Conservation (phyloP, 2,888 invertebrate species). For the Leucophora obtusa region DNA sequence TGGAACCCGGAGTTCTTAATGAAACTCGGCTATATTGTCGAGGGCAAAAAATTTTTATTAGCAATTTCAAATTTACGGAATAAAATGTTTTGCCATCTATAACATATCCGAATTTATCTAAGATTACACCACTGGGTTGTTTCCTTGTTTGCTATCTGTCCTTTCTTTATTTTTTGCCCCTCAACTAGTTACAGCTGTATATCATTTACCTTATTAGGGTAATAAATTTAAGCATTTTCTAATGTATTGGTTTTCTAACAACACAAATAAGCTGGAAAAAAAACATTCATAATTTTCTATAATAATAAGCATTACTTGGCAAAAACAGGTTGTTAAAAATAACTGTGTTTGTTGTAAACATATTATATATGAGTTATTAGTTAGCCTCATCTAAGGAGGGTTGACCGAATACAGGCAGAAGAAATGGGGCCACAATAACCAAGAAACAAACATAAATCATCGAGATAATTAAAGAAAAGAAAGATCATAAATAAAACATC, state of each 20-base stretch:
- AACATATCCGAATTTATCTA: no score
- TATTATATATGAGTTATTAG: conserved; percentile 1
- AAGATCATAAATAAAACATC: conserved; percentile 38
- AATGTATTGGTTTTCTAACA: conserved; percentile 16
- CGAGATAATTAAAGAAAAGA: conserved; percentile 28
- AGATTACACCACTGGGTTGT: no score
- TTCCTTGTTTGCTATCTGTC: background rate
- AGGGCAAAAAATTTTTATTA: no score
- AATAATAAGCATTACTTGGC: background rate
- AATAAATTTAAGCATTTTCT: background rate
- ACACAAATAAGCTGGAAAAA: conserved; percentile 18
- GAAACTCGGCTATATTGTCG: no score
- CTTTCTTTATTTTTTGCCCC: background rate
- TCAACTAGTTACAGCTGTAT: background rate
- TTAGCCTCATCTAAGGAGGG: background rate
- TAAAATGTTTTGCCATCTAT: no score
- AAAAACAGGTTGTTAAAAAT: background rate
- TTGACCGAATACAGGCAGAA: background rate
- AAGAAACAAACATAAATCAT: conserved; percentile 37
- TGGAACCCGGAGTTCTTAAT: no score
- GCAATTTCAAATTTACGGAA: no score
- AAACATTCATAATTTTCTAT: conserved; percentile 5
- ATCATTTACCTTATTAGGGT: background rate
- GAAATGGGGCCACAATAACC: background rate
- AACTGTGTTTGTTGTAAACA: background rate